phyloP scores from a whole-genome alignment of 2,888 invertebrate genomes.

The Eristalis tenax region DNA sequence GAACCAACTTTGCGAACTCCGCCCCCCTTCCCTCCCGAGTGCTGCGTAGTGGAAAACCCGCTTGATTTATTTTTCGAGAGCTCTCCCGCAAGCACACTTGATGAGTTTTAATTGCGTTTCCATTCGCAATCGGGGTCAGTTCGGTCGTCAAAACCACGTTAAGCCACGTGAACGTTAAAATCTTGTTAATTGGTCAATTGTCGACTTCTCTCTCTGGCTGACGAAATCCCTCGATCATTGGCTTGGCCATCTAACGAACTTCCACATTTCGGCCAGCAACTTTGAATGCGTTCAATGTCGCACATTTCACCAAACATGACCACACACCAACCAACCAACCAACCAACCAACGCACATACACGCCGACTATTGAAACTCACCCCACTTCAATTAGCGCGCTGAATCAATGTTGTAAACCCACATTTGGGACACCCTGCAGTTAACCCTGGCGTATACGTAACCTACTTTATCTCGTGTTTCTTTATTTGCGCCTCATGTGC shows the following conservation, averaged over 20 bases:
- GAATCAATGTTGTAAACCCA: not conserved
- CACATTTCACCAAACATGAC: not conserved
- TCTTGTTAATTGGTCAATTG: not conserved
- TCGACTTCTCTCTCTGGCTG: not conserved
- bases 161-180: not conserved
- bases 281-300: not conserved
- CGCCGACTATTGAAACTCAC: not conserved
- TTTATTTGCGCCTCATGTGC: not conserved
- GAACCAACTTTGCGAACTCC: too few relatives aligned
- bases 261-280: not conserved
- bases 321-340: too few relatives aligned
- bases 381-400: not conserved
- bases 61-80: not conserved
- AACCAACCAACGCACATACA: not conserved
- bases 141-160: not conserved
- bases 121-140: not conserved
- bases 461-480: constrained; percentile 27
- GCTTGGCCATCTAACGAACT: not conserved
- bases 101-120: not conserved
- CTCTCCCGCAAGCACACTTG: not conserved
- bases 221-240: not conserved
- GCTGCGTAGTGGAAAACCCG: not conserved
- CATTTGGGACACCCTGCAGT: constrained; percentile 4
- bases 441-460: constrained; percentile 57
- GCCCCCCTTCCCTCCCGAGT: too few relatives aligned